Base-by-base conservation (phyloP, 2,888 invertebrate genomes). In the Villa cingulata region DNA sequence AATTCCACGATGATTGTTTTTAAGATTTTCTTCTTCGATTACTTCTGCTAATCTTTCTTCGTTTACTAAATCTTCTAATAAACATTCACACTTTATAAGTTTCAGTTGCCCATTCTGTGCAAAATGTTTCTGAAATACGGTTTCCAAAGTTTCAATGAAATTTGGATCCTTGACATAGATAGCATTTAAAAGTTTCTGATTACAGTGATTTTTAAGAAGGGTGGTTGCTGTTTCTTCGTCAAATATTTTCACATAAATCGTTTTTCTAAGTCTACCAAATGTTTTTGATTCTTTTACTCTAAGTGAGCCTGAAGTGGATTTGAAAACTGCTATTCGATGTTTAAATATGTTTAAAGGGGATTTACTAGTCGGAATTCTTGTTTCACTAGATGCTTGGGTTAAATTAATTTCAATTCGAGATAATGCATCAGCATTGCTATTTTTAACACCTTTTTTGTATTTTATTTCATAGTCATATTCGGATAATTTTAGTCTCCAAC, bases 1-100 rank as follows among this genome's bases (percentile, higher is more conserved):
- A n/a, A 53, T 50, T 15, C 51, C 54, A 39, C 48, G 37, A 40
- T 56, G 52, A n/a, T 53, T 56, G 46, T 58, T 56, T n/a, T 43
- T n/a, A 48, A 50, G 46, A 37, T 54, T 51, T 39, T 50, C 51
- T 10, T 50, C 20, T 41, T 44, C 42, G 45, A 54, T 54, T 29
- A 53, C 43, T 51, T 50, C 48, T 9, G 51, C 36, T 44, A 49
- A 37, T 38, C 34, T 45, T 4, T 48, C 38, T 44, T 48, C 46
- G 4, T 49, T 45, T 37, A 16, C 38, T n/a, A 51, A 23, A 27
- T 53, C 48, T 48, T 42, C 41, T 10, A 50, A 38, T 17, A 17
- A 39, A 12, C 37, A 38, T 14, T 14, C 42, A 12, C 41, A 41
- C 16, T 20, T 23, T 16, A 41, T 23, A 19, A 41, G 6, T 29